Conservation (phyloP, 2,888 invertebrate genomes). For the Mythimna ferrago region DNA sequence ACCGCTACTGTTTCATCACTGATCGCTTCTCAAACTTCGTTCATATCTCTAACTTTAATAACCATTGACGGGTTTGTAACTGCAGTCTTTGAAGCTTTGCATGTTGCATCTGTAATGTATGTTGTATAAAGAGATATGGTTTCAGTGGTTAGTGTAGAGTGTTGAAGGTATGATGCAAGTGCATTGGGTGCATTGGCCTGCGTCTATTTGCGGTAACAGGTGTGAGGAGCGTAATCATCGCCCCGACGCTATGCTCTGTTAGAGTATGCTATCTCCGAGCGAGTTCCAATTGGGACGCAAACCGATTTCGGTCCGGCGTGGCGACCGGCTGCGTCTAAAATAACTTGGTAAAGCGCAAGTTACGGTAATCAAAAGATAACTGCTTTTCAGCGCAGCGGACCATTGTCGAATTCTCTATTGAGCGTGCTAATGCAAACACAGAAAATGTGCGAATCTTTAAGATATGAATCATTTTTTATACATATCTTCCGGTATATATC, state of each 20-base stretch:
- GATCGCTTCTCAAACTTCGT: slow-evolving; percentile 23
- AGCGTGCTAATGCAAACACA: neutral
- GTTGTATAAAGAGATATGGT: neutral
- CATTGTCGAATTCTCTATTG: neutral
- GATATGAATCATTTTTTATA: no score
- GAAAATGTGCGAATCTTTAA: neutral
- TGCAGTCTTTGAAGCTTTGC: neutral
- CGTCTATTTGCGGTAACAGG: slow-evolving; percentile 80
- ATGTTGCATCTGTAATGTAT: slow-evolving; percentile 51
- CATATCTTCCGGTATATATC: neutral
- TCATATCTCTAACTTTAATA: neutral
- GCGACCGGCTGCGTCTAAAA: slow-evolving; percentile 27
- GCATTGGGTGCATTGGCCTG: slow-evolving; percentile 80
- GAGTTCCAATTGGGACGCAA: slow-evolving; percentile 39
- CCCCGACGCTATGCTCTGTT: slow-evolving; percentile 43
- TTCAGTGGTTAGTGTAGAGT: neutral
- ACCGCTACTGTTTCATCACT: slow-evolving; percentile 62
- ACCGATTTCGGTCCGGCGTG: slow-evolving; percentile 24
- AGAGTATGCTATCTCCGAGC: slow-evolving; percentile 47
- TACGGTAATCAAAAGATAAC: neutral
- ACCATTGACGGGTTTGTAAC: slow-evolving; percentile 26
- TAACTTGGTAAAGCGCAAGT: slow-evolving; percentile 34
- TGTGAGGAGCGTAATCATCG: slow-evolving; percentile 64
- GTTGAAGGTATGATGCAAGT: slow-evolving; percentile 66
- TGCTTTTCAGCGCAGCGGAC: neutral